Percentiles rank a stretch among this genome's conserved stretches.
These are phyloP conservation scores for Bombus affinis DNA, from an alignment of 1,140 invertebrate species.

Conservation along the genomic window DNA sequence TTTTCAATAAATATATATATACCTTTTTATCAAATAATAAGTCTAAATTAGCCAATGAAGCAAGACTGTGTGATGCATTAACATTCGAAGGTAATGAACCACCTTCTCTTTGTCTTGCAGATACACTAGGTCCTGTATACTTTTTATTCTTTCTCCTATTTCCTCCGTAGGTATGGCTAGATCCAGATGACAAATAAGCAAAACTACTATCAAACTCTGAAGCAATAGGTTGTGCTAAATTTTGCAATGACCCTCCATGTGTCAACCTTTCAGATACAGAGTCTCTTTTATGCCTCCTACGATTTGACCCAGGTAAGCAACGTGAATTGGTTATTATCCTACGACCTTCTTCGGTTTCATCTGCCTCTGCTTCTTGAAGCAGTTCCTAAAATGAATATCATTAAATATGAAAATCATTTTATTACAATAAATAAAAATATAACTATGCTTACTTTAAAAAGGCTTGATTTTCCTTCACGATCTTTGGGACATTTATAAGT, in stretches of 20 bases:
- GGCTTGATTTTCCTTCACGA: conserved; percentile 88
- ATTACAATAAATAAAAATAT: neutral
- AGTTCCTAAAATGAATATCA: conserved; percentile 80
- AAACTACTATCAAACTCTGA: conserved; percentile 79
- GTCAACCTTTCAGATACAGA: conserved; percentile 83
- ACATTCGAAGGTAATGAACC: conserved; percentile 86
- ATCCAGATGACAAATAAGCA: conserved; percentile 76
- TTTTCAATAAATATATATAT: neutral
- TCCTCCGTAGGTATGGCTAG: conserved; percentile 77
- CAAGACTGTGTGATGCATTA: conserved; percentile 81
- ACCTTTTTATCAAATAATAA: conserved; percentile 80
- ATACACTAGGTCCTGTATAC: conserved; percentile 81
- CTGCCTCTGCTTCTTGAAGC: conserved; percentile 85
- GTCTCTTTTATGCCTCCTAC: conserved; percentile 80
- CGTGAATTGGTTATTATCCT: conserved; percentile 76
- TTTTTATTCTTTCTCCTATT: conserved; percentile 77
- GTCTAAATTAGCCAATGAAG: conserved; percentile 78
- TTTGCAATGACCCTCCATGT: conserved; percentile 84
- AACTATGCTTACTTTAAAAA: conserved; percentile 86
- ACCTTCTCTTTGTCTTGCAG: conserved; percentile 86
- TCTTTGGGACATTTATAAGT: conserved; percentile 90
- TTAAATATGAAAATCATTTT: neutral
- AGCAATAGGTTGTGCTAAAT: conserved; percentile 81
- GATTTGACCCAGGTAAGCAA: conserved; percentile 77
- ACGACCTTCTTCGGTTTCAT: conserved; percentile 81